Base-by-base conservation (phyloP, 2,797 vertebrate genomes). In the Falco naumanni region DNA sequence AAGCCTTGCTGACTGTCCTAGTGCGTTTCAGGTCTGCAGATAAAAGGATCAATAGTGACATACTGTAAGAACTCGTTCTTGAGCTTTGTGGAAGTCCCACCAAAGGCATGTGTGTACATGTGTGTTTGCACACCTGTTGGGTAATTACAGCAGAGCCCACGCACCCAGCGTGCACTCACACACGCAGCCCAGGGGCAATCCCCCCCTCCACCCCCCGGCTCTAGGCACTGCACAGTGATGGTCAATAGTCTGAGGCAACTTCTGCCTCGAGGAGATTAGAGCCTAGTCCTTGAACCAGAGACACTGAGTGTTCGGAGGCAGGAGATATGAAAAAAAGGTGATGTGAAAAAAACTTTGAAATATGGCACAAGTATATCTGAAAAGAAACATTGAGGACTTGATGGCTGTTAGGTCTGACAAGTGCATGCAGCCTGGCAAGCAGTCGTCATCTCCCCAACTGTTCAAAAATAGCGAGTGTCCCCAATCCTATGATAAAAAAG, bases 21-120 rank as follows among this genome's bases (percentile, higher is more conserved):
- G 28, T 5, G 2, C 12, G 33, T 20, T 18, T 77, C 39, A 41
- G 59, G 8, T 50, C 80, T 65, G 63, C 12, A 66, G 54, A 21
- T 22, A 13, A 41, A 93, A 31, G 0, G 0, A 63, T 7, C 11
- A 19, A 4, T 1, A 48, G 22, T 5, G 8, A 85, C 71, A 68
- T 19, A 10, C 5, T 10, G 21, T 3, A 13, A 41, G 31, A 63
- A 48, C 24, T 28, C 22, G 6, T 13, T 28, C 47, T 31, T 18
- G 3, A 72, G 43, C 29, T 56, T 69, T 43, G 13, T 10, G 26
- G 24, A 56, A 70, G 31, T n/a, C 4, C 20, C n/a, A 24, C 24
- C 34, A n/a, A 41, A 57, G 4, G 11, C 16, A 31, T 37, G 37
- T 37, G 37, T 0, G 3, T 4, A n/a, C 17, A 3, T 0, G 3